phyloP scores from a whole-genome alignment of 2,113 vertebrate genomes.

The Micronisus gabar region DNA sequence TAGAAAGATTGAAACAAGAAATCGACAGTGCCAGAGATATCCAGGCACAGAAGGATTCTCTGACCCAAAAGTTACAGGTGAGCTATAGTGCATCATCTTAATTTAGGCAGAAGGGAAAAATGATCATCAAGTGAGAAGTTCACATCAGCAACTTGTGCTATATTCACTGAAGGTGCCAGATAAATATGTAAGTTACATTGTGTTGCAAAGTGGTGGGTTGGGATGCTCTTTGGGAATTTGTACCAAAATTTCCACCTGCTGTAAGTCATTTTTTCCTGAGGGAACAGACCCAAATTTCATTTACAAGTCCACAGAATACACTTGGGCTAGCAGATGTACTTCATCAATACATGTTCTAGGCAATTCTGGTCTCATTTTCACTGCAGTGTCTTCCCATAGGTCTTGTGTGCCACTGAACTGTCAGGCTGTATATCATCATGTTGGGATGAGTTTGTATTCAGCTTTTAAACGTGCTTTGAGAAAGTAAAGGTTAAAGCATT shows the following conservation, averaged over 20 bases:
- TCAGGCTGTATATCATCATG: neutral
- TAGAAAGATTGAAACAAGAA: constrained; percentile 91
- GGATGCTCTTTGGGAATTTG: neutral
- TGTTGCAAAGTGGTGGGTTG: neutral
- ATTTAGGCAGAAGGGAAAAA: neutral
- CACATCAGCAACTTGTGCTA: neutral
- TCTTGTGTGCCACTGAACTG: neutral
- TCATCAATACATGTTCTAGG: neutral
- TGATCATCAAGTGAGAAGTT: neutral
- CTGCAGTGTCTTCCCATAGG: neutral
- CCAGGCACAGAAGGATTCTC: constrained; percentile 87
- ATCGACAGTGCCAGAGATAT: constrained; percentile 88
- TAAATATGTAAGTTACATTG: neutral
- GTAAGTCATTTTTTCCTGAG: neutral
- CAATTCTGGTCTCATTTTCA: neutral
- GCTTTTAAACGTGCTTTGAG: neutral
- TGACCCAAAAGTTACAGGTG: constrained; percentile 91
- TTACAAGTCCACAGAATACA: neutral
- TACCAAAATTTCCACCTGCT: neutral
- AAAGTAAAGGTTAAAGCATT: neutral
- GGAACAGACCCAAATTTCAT: neutral
- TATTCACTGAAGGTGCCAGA: neutral
- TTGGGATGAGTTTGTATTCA: neutral
- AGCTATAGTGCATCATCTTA: neutral
- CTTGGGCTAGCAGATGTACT: neutral